Evolutionary conservation across 2,113 vertebrate genomes (phyloP).

Genomic region (Notechis scutatus): DNA sequence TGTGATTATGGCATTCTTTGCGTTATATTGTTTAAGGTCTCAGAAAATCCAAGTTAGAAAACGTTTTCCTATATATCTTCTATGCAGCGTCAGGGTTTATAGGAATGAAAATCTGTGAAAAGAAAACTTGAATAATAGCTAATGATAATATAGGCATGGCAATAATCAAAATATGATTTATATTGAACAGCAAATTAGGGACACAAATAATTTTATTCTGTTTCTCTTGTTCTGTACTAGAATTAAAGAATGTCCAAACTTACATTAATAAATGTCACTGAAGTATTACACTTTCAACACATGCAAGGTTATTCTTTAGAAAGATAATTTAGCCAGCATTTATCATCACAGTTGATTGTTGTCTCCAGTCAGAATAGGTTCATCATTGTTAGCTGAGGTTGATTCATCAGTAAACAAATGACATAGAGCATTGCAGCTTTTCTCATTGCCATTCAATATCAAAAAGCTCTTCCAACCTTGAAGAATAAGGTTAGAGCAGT

Average conservation of each 20-base stretch:
- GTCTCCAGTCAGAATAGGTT: constrained; percentile 19
- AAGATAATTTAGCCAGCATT: constrained; percentile 5
- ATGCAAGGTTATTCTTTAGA: constrained; percentile 30
- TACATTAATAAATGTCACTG: neutral
- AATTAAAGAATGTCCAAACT: neutral
- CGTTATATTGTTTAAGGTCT: neutral
- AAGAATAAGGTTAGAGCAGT: neutral
- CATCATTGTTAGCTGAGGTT: neutral
- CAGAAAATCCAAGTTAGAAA: neutral
- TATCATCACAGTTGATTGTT: constrained; percentile 27
- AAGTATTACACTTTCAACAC: constrained; percentile 30
- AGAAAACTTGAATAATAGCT: neutral
- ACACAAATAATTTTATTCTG: neutral
- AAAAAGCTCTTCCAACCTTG: neutral
- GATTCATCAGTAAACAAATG: constrained; percentile 20
- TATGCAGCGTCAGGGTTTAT: neutral
- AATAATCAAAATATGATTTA: neutral
- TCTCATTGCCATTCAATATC: neutral
- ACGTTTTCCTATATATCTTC: neutral
- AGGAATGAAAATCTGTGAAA: neutral
- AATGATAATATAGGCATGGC: neutral
- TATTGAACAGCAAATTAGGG: neutral
- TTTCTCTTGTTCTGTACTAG: constrained; percentile 15
- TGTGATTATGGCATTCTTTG: neutral
- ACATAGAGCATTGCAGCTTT: neutral